Evolutionary conservation across 2,888 invertebrate species (phyloP), one percentile per base, ranked within the genome.

Genomic region (Geotrupes spiniger): DNA sequence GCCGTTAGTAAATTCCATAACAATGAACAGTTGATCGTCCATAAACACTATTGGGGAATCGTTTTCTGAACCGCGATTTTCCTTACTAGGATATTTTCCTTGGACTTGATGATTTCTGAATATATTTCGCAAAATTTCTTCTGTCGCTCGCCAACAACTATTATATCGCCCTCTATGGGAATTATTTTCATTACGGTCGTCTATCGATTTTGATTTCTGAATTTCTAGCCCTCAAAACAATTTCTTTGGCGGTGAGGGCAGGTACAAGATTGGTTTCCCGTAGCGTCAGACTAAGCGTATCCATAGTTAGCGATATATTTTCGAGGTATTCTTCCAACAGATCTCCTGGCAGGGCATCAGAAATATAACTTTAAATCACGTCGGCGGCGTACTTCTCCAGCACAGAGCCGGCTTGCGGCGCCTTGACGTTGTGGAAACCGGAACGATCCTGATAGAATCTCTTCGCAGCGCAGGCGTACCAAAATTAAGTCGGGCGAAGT

Each of bases 101-200:
- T 79, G 75, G 4, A 92, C 83, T 94, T 92, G 56, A 92, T 80
- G 66, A 96, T 87, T 80, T 97, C 97, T 1, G 94, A 88, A 45
- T 93, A 76, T 63, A 96, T 88, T 75, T 93, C 92, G 53, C 83
- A 81, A 74, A 84, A 92, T 59, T 83, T 86, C 70, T 95, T 96
- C 72, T 96, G 95, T 15, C 76, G 75, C 72, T 92, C 95, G 43
- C 89, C 92, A 78, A 97, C 96, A 53, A 96, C 86, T 55, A 79
- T 73, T 50, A 79, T 74, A 43, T 76, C 72, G n/a, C 94, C 94
- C 66, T 92, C 93, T 57, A 97, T 89, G 0, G 96, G 96, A 58
- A 96, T 90, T 33, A 96, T 80, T 80, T 96, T 91, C 66, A 92
- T 78, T 27, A 91, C 90, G 41, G 83, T 80, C 11, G 74, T 75